Base-by-base conservation (phyloP, 2,113 vertebrate genomes). In the Malurus alboscapulatus region DNA sequence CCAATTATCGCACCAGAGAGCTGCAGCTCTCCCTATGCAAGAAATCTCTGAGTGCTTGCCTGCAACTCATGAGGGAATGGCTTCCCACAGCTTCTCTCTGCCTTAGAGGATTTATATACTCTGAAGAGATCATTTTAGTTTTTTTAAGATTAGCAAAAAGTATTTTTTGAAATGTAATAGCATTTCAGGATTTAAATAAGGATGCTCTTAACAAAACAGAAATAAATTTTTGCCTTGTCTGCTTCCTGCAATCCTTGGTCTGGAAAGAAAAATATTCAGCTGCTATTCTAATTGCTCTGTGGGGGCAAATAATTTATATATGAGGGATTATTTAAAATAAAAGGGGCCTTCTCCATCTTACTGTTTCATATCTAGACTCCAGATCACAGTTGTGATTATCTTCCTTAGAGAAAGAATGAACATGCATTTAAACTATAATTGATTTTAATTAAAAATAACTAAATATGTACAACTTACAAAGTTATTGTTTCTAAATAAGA, bases 301-400 rank as follows among this genome's bases (percentile, higher is more conserved):
- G 3, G 62, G 58, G 77, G 62, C 45, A 96, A 95, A 87, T 89
- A 87, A 92, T 91, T 91, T 92, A 76, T 95, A 89, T 73, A 91
- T 76, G 54, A 73, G 17, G 25, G 7, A 68, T 73, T 82, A 73
- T 91, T 93, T 95, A 66, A 95, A 93, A 89, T 66, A 71, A 89
- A 91, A 84, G 17, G 34, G 84, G 3, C 36, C 69, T 83, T 92
- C 40, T 92, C 69, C 32, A 51, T 61, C 17, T 63, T 82, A 75
- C 36, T 48, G 15, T 50, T 79, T 92, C 51, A 50, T 78, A 30
- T 76, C 38, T 74, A 84, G 58, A 15, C 42, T 73, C 50, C 80
- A 53, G 25, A 93, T 73, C 47, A 66, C 45, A 36, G 26, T 47
- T 69, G 22, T 79, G 57, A 54, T 27, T 89, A 47, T 11, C 14